Evolutionary conservation across 2,113 vertebrate genomes (phyloP).

Genomic region (Ailuropoda melanoleuca): DNA sequence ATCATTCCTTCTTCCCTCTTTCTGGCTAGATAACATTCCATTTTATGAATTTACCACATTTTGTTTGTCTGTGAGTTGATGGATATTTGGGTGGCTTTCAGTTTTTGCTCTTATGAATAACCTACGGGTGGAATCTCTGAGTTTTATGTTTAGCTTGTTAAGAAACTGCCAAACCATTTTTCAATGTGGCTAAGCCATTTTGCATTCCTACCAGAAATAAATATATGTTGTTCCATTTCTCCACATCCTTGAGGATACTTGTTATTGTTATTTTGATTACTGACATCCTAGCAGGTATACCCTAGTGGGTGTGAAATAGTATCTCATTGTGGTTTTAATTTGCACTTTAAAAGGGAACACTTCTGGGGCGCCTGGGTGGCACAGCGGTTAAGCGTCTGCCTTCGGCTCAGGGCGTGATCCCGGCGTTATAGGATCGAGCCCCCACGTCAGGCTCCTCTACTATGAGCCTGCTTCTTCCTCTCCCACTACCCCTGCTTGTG

Average conservation of each 20-base stretch:
- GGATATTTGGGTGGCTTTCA: not conserved
- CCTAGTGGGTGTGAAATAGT: not conserved
- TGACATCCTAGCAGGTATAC: not conserved
- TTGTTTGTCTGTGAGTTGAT: not conserved
- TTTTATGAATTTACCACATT: not conserved
- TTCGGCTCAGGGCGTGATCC: too few species aligned
- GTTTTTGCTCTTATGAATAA: not conserved
- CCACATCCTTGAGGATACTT: not conserved
- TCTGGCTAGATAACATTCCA: not conserved
- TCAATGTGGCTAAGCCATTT: not conserved
- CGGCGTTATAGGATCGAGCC: too few species aligned
- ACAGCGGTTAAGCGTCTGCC: too few species aligned
- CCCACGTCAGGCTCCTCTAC: too few species aligned
- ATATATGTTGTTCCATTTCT: not conserved
- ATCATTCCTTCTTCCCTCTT: not conserved
- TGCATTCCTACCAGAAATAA: not conserved
- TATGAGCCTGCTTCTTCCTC: too few species aligned
- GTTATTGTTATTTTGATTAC: not conserved
- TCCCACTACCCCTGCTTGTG: too few species aligned
- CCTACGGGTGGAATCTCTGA: not conserved
- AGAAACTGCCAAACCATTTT: not conserved
- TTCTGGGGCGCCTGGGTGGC: too few species aligned
- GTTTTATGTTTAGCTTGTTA: not conserved
- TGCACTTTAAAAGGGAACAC: not conserved
- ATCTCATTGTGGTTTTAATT: not conserved